phyloP scores from a whole-genome alignment of 2,888 invertebrate species.

The Dynastes maya region DNA sequence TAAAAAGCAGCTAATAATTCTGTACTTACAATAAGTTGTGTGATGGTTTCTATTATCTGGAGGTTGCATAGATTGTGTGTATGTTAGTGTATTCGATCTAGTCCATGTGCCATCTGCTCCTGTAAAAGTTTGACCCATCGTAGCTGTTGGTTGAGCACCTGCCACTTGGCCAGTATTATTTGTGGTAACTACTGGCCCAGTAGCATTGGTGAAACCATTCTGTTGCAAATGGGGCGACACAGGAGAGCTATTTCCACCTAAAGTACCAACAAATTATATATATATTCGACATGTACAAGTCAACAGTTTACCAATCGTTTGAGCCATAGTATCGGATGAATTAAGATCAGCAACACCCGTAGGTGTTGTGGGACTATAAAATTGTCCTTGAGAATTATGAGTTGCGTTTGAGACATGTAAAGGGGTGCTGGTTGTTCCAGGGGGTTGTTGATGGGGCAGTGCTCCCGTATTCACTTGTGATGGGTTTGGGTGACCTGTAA shows the following conservation, averaged over 20 bases:
- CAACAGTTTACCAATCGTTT: constrained; percentile 60
- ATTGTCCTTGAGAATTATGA: constrained; percentile 62
- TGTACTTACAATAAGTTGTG: constrained; percentile 76
- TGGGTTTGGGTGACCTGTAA: constrained; percentile 62
- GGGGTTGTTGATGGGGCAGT: constrained; percentile 59
- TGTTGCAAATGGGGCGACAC: constrained; percentile 73
- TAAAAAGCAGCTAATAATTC: background rate
- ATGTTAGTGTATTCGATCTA: constrained; percentile 91
- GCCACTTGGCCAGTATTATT: constrained; percentile 58
- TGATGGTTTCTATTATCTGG: constrained; percentile 79
- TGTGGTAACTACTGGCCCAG: constrained; percentile 54
- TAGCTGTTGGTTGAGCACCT: constrained; percentile 61
- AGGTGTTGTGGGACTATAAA: constrained; percentile 62
- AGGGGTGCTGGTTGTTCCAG: constrained; percentile 58
- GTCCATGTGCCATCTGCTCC: constrained; percentile 84
- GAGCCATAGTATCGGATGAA: constrained; percentile 61
- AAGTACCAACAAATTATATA: constrained; percentile 25
- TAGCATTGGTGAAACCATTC: constrained; percentile 69
- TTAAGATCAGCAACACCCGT: constrained; percentile 62
- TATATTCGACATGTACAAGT: constrained; percentile 31
- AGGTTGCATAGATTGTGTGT: constrained; percentile 91
- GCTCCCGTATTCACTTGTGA: constrained; percentile 62
- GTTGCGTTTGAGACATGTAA: constrained; percentile 60
- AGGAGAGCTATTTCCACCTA: constrained; percentile 69
- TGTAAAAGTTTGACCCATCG: constrained; percentile 64